Evolutionary conservation across 2,113 vertebrate species (phyloP).

Genomic region (Drymodes brunneopygia): DNA sequence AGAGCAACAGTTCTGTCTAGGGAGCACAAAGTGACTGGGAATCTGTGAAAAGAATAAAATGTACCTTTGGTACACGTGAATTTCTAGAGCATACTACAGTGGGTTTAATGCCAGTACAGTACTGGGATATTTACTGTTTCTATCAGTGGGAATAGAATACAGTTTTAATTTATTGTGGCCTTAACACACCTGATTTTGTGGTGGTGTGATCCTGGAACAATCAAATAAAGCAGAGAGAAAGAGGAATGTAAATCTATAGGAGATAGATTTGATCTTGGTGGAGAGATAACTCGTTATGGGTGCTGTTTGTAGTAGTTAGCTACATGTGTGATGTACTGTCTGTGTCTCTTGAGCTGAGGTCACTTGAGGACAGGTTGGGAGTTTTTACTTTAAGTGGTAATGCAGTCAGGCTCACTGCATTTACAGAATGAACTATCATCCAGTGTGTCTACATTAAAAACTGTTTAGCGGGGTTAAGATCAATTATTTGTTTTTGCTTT

Average conservation of each 20-base stretch:
- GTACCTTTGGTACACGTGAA: not conserved
- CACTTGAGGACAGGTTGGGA: not conserved
- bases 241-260: not conserved
- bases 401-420: not conserved
- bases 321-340: not conserved
- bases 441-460: not conserved
- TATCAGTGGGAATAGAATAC: not conserved
- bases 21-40: not conserved
- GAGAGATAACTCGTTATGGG: not conserved
- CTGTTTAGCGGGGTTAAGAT: not conserved
- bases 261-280: not conserved
- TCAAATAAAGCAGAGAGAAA: not conserved
- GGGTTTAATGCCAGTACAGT: not conserved
- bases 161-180: not conserved
- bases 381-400: not conserved
- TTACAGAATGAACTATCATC: conserved; percentile 7
- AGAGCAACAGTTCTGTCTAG: not conserved
- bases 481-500: conserved; percentile 50
- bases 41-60: not conserved
- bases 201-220: not conserved
- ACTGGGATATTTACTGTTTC: not conserved
- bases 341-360: not conserved
- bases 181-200: not conserved
- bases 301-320: not conserved
- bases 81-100: not conserved